These are phyloP conservation scores for Odontothrips loti DNA, from an alignment of 2,888 invertebrate genomes.

Conservation along the genomic window DNA sequence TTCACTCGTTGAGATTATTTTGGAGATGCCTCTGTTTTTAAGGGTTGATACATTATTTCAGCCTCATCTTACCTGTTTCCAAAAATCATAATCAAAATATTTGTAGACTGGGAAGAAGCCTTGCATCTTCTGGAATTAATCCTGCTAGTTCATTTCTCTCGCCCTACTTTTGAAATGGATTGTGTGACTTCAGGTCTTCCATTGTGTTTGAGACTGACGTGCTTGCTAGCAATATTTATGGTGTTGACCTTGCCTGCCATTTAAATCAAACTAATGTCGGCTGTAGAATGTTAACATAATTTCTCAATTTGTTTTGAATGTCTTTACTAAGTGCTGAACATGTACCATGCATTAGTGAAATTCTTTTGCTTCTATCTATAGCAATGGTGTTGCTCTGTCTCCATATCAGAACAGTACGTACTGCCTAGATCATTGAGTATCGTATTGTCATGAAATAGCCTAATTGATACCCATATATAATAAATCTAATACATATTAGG, in stretches of 20 bases:
- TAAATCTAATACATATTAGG: too few relatives aligned
- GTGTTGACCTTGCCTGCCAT: slow-evolving; percentile 18
- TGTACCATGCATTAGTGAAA: not conserved
- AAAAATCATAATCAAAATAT: slow-evolving; percentile 14
- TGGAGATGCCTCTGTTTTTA: too few relatives aligned
- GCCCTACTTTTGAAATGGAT: slow-evolving; percentile 5
- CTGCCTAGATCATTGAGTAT: too few relatives aligned
- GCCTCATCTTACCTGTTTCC: not conserved
- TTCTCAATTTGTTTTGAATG: not conserved
- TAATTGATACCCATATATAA: too few relatives aligned
- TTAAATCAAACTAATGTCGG: not conserved
- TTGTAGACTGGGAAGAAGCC: slow-evolving; percentile 14
- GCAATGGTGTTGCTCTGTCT: too few relatives aligned
- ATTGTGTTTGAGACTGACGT: slow-evolving; percentile 10
- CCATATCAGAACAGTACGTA: too few relatives aligned
- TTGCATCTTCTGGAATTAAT: not conserved
- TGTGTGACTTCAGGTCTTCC: slow-evolving; percentile 26
- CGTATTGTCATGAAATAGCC: too few relatives aligned
- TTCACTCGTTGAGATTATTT: too few relatives aligned
- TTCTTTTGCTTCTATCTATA: not conserved
- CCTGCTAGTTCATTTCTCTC: not conserved
- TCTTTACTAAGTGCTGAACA: not conserved
- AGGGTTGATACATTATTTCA: not conserved
- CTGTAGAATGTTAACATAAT: not conserved
- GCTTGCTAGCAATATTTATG: slow-evolving; percentile 11